phyloP scores from a whole-genome alignment of 64 coral and sea anemone genomes.

The Catalaphyllia jardinei region DNA sequence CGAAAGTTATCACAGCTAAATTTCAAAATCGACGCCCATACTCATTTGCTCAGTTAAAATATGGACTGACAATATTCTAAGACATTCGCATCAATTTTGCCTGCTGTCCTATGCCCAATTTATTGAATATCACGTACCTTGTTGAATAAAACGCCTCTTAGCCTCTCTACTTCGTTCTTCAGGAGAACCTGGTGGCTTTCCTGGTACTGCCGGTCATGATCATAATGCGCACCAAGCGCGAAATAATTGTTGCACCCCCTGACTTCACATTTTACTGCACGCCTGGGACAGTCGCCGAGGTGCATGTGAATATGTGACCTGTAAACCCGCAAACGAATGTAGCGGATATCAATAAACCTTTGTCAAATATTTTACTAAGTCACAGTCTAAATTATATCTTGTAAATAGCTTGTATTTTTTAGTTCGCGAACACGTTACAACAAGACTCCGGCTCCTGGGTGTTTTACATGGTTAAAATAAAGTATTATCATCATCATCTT shows the following conservation, averaged over 20 bases:
- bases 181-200: constrained; percentile 2
- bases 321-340: background rate
- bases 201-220: background rate
- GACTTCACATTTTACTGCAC: background rate
- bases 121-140: background rate
- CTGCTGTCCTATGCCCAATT: background rate
- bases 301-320: constrained; percentile 12
- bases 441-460: too few species aligned
- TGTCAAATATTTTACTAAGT: too few species aligned
- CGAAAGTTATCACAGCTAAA: too few species aligned
- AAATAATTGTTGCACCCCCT: constrained; percentile 21
- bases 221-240: background rate
- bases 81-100: background rate
- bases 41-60: too few species aligned
- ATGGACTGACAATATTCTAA: background rate
- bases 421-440: too few species aligned
- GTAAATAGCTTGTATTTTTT: too few species aligned
- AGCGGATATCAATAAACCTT: too few species aligned
- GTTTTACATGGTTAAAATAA: too few species aligned
- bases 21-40: too few species aligned
- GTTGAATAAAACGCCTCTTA: background rate
- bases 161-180: background rate
- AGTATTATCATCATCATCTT: too few species aligned
- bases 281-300: background rate
- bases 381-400: too few species aligned